These are phyloP conservation scores for Epicauta chinensis DNA, from an alignment of 1,140 invertebrate species.

Conservation along the genomic window DNA sequence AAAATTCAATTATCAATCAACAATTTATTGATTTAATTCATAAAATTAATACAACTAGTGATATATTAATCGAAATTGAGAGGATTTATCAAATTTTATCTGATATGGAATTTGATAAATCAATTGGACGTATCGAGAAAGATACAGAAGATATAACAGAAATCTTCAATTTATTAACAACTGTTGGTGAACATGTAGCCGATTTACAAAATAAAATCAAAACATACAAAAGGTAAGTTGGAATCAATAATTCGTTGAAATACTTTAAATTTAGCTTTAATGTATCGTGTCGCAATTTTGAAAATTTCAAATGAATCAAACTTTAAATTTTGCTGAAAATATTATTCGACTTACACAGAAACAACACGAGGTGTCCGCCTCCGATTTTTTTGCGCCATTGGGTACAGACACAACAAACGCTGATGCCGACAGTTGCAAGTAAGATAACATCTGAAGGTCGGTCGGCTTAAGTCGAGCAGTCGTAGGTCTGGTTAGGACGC, in stretches of 20 bases:
- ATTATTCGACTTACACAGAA: too few relatives aligned
- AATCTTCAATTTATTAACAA: neutral
- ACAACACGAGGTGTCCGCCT: too few relatives aligned
- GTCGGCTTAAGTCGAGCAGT: too few relatives aligned
- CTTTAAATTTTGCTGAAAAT: too few relatives aligned
- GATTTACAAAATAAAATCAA: conserved; percentile 23
- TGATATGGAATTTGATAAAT: neutral
- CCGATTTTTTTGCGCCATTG: too few relatives aligned
- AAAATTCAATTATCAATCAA: conserved; percentile 6
- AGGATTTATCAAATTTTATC: neutral
- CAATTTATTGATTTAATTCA: conserved; percentile 18
- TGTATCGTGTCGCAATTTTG: too few relatives aligned
- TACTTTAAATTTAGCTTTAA: too few relatives aligned
- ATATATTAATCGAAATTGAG: conserved; percentile 1
- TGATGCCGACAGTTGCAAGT: too few relatives aligned
- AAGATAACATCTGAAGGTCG: too few relatives aligned
- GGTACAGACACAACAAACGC: too few relatives aligned
- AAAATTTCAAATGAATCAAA: too few relatives aligned
- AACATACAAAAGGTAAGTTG: neutral
- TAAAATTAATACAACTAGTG: conserved; percentile 6
- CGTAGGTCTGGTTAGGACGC: too few relatives aligned
- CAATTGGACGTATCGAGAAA: neutral
- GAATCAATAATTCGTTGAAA: neutral
- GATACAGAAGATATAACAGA: neutral
- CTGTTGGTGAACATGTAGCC: conserved; percentile 1